Base-by-base conservation (phyloP, 2,797 vertebrate genomes). In the Parauchenoglanis punctatus region DNA sequence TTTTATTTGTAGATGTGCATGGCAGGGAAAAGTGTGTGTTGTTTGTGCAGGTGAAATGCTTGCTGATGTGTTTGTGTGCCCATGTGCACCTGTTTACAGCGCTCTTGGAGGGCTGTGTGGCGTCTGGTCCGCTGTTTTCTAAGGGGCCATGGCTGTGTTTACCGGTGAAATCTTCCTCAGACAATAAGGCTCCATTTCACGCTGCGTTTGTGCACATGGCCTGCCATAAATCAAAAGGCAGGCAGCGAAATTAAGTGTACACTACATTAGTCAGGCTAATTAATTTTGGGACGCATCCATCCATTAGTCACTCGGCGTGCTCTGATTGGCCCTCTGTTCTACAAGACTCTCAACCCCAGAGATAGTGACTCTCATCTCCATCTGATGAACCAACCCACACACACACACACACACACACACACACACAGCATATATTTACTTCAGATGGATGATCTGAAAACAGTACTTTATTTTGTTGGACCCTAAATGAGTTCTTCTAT, bases 261-360 rank as follows among this genome's bases (percentile, higher is more conserved):
- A 96, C 95, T 96, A 96, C 95, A 96, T 96, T 96, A 96, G 96
- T 96, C 96, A 96, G 95, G 95, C 96, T 96, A 96, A 97, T 95
- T 93, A 94, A 96, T 95, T 94, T 63, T 88, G 91, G 94, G 92
- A 93, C 91, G 93, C 94, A 95, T 96, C 95, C 92, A 96, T 96
- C 94, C 95, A 94, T 96, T 95, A 96, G 94, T 94, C 94, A 92
- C 92, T 87, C 94, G 95, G 93, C 92, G 92, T 94, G 93, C 93
- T 94, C 95, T 95, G 95, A 95, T 96, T 96, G 95, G 96, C 94
- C 92, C 59, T 96, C 35, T 93, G 94, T 94, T 94, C 93, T 93
- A 88, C 91, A 92, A 95, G 91, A 95, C 94, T 93, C 95, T 89
- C 93, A 95, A 95, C 94, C 92, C 94, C 81, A 90, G 94, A 95